Percentiles rank a stretch among this genome's conserved stretches.
Evolutionary conservation across 2,888 invertebrate genomes (phyloP).

Genomic region (Malacosoma neustria): DNA sequence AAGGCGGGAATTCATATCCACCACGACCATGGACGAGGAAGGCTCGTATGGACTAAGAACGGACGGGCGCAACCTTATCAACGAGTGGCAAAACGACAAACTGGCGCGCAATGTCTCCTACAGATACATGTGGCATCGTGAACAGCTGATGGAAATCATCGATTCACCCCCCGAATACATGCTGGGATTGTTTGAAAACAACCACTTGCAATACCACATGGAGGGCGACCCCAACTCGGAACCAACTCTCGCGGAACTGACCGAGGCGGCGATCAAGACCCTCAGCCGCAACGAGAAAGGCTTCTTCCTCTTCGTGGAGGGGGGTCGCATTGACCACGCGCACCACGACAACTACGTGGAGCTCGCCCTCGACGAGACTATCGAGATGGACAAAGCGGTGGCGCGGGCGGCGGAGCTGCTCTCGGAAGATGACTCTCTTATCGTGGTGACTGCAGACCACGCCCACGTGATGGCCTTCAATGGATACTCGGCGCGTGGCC

Average conservation of each 20-base stretch:
- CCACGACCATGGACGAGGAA: constrained; percentile 58
- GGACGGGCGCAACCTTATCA: constrained; percentile 79
- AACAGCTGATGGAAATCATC: constrained; percentile 56
- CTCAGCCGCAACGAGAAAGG: constrained; percentile 78
- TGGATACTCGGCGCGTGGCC: constrained; percentile 77
- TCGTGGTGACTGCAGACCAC: constrained; percentile 86
- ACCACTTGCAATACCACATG: constrained; percentile 79
- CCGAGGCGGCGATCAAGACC: constrained; percentile 78
- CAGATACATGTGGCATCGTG: constrained; percentile 74
- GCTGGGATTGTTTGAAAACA: constrained; percentile 76
- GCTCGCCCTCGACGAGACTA: constrained; percentile 79
- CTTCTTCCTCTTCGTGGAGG: constrained; percentile 84
- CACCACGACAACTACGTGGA: constrained; percentile 75
- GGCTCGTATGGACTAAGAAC: constrained; percentile 49
- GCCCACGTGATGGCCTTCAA: constrained; percentile 80
- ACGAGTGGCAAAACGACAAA: constrained; percentile 76
- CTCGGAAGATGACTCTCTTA: constrained; percentile 74
- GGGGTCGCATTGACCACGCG: constrained; percentile 77
- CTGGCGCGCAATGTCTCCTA: constrained; percentile 31
- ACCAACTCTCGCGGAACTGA: constrained; percentile 74
- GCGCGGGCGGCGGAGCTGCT: constrained; percentile 53
- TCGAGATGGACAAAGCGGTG: constrained; percentile 77
- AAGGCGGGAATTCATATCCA: constrained; percentile 76
- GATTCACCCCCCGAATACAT: constrained; percentile 71
- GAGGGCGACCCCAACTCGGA: constrained; percentile 55